Percentiles rank a stretch among this genome's conserved stretches.
These are phyloP conservation scores for Rhaphigaster nebulosa DNA, from an alignment of 2,888 invertebrate species.

Conservation along the genomic window DNA sequence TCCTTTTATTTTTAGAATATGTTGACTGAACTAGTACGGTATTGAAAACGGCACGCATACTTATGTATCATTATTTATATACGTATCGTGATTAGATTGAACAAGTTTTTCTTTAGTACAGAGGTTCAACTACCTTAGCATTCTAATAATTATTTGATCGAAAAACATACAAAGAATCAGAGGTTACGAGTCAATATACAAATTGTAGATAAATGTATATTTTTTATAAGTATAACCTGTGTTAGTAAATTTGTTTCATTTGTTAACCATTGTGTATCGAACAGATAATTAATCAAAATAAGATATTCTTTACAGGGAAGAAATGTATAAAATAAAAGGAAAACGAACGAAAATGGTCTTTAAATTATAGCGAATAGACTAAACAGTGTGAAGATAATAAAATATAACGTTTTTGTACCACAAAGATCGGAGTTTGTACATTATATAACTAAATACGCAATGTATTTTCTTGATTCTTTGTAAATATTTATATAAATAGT, in stretches of 20 bases:
- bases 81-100: background rate
- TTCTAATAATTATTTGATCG: background rate
- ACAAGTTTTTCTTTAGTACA: background rate
- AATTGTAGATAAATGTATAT: conserved; percentile 42
- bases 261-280: background rate
- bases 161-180: background rate
- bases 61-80: background rate
- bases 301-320: conserved; percentile 28
- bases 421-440: conserved; percentile 28
- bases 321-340: conserved; percentile 12
- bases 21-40: conserved; percentile 27
- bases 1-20: conserved; percentile 32
- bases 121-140: background rate
- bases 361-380: background rate
- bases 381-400: background rate
- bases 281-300: conserved; percentile 17
- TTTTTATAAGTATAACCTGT: conserved; percentile 28
- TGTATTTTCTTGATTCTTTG: conserved; percentile 46
- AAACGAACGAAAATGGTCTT: background rate
- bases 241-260: conserved; percentile 24
- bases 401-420: conserved; percentile 20
- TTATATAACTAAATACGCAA: conserved; percentile 18
- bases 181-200: background rate
- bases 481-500: conserved; percentile 47
- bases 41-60: background rate